phyloP scores from a whole-genome alignment of 1,140 invertebrate species.

The Branchinecta lynchi region DNA sequence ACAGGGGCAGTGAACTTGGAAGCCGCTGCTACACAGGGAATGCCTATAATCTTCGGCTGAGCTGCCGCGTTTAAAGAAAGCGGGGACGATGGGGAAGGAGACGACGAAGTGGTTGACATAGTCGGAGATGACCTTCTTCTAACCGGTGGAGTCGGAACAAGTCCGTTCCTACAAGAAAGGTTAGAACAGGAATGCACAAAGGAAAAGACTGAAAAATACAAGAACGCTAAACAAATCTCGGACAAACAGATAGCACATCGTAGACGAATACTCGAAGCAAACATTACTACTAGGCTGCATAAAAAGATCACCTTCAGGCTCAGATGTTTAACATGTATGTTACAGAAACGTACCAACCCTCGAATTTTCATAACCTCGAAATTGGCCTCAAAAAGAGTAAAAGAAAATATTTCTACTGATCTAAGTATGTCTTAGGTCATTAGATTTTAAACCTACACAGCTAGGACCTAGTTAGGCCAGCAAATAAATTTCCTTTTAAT shows the following conservation, averaged over 20 bases:
- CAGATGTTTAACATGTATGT: too few relatives aligned
- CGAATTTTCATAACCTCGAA: too few relatives aligned
- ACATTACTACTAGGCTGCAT: background rate
- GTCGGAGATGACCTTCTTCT: slow-evolving; percentile 42
- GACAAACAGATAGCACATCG: background rate
- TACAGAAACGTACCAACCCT: too few relatives aligned
- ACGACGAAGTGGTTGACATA: slow-evolving; percentile 43
- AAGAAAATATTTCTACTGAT: too few relatives aligned
- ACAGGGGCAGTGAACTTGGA: slow-evolving; percentile 84
- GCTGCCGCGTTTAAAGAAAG: slow-evolving; percentile 19
- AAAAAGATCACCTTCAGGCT: background rate
- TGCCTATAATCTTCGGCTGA: slow-evolving; percentile 51
- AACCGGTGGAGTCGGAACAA: too few relatives aligned
- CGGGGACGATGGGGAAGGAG: slow-evolving; percentile 14
- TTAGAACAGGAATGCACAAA: slow-evolving; percentile 43
- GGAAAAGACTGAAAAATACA: slow-evolving; percentile 45
- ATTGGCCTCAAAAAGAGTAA: too few relatives aligned
- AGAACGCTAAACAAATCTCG: too few relatives aligned
- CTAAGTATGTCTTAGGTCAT: too few relatives aligned
- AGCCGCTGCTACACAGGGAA: slow-evolving; percentile 79
- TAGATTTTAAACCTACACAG: too few relatives aligned
- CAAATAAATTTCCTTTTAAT: too few relatives aligned
- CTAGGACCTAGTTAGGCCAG: too few relatives aligned
- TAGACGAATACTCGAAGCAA: background rate
- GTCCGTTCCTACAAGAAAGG: too few relatives aligned